A percentile compares a stretch with the other conserved stretches of the same genome.
Evolutionary conservation across 2,113 vertebrate species (phyloP).

Genomic region (Pao palembangensis): DNA sequence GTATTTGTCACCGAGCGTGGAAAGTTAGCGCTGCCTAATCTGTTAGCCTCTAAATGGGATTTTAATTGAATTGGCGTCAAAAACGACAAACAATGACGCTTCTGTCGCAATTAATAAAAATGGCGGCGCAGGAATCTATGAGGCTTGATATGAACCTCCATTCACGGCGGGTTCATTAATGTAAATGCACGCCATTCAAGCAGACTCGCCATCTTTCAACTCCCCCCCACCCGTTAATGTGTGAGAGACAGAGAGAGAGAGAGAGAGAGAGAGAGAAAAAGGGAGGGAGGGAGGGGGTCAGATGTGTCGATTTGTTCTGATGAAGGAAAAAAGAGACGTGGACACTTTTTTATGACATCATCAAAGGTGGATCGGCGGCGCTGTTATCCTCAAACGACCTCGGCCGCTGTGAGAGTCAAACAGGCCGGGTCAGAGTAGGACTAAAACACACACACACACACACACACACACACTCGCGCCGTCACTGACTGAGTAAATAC

Average conservation of each 20-base stretch:
- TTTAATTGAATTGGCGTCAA: slow-evolving; percentile 97
- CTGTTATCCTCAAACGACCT: too few species aligned
- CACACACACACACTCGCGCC: too few species aligned
- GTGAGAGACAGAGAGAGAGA: slow-evolving; percentile 25
- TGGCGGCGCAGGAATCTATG: slow-evolving; percentile 96
- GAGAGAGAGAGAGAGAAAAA: neutral
- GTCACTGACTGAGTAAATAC: slow-evolving; percentile 84
- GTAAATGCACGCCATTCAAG: slow-evolving; percentile 92
- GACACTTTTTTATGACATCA: slow-evolving; percentile 79
- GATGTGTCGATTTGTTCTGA: slow-evolving; percentile 86
- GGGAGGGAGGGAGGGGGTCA: slow-evolving; percentile 74
- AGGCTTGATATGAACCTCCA: slow-evolving; percentile 99
- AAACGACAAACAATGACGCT: slow-evolving; percentile 96
- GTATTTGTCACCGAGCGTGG: slow-evolving; percentile 54
- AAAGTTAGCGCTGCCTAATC: slow-evolving; percentile 76
- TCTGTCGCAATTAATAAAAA: slow-evolving; percentile 99
- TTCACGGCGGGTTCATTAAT: slow-evolving; percentile 97
- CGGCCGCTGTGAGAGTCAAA: too few species aligned
- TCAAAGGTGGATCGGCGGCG: too few species aligned
- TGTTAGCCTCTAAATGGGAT: slow-evolving; percentile 93
- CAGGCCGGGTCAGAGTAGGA: too few species aligned
- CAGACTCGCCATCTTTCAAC: slow-evolving; percentile 90
- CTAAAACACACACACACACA: too few species aligned
- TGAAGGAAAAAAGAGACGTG: slow-evolving; percentile 78
- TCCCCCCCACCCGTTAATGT: slow-evolving; percentile 80